Evolutionary conservation across 2,888 invertebrate genomes (phyloP), one percentile per base, ranked within the genome.

Genomic region (Sphecodes monilicornis): DNA sequence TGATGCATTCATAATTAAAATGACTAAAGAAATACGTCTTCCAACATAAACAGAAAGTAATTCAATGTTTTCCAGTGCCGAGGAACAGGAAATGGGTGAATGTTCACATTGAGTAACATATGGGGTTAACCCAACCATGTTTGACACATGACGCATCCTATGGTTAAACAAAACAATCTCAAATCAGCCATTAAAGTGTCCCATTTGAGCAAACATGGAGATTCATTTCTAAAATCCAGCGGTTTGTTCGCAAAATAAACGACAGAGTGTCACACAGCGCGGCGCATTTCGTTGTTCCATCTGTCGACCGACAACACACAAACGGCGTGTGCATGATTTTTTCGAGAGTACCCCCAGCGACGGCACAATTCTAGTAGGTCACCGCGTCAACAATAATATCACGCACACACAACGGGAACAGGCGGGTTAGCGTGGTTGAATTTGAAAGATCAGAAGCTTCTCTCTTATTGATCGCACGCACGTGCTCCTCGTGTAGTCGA

Each of bases 381-480:
- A 41, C 74, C n/a, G 36, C 10, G 13, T 57, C 73, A 73, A 70
- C 46, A 71, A 46, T 46, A 71, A 32, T 46, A 60, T 22, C 5
- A 54, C 60, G n/a, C 54, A 71, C 54, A 66, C 60, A 72, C 60
- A 76, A 57, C 36, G 70, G 41, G 66, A 72, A 57, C 5, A 85
- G 78, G 57, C 68, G 78, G 71, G 70, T 74, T 70, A 68, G 73
- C 76, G 76, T 76, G 87, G 74, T 87, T 89, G 80, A 89, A 87
- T 90, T 90, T 76, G 81, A 85, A 89, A 88, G 86, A 91, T 88
- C 82, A 72, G 85, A 84, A 85, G 91, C 88, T 86, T 74, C 86
- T 82, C 89, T 91, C 81, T 93, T 93, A 93, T 93, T 93, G 93
- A 93, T 93, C 93, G 93, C 83, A 90, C 89, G 90, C 93, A 93